These are phyloP conservation scores for Ciconia stormi DNA, from an alignment of 2,113 vertebrate species.

Conservation along the genomic window DNA sequence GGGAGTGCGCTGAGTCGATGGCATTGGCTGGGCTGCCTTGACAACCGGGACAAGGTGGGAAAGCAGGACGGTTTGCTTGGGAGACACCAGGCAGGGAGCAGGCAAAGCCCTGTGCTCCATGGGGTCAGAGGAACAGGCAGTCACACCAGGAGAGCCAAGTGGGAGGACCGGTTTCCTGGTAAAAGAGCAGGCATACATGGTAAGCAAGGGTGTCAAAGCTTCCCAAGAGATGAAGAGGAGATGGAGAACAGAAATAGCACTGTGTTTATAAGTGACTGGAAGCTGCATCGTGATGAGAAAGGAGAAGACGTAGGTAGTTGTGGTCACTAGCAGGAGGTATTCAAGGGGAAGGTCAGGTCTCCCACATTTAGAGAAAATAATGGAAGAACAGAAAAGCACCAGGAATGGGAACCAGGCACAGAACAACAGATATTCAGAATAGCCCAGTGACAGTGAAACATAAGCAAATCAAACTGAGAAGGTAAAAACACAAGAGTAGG, in stretches of 20 bases:
- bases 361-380: not conserved
- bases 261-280: not conserved
- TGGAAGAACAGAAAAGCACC: not conserved
- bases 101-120: rapidly evolving
- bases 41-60: not conserved
- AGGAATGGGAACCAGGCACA: not conserved
- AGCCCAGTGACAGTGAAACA: not conserved
- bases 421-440: not conserved
- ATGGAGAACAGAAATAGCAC: not conserved
- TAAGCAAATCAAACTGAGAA: not conserved
- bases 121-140: not conserved
- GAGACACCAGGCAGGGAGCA: not conserved
- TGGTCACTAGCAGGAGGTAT: not conserved
- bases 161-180: not conserved
- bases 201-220: not conserved
- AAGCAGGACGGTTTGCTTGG: not conserved
- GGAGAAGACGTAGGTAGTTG: not conserved
- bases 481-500: not conserved
- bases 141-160: not conserved
- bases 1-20: not conserved
- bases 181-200: not conserved
- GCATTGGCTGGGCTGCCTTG: not conserved
- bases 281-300: not conserved
- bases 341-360: not conserved
- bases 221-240: not conserved